Conservation (phyloP, 2,113 vertebrate species). For the Cephalopholis sonnerati region DNA sequence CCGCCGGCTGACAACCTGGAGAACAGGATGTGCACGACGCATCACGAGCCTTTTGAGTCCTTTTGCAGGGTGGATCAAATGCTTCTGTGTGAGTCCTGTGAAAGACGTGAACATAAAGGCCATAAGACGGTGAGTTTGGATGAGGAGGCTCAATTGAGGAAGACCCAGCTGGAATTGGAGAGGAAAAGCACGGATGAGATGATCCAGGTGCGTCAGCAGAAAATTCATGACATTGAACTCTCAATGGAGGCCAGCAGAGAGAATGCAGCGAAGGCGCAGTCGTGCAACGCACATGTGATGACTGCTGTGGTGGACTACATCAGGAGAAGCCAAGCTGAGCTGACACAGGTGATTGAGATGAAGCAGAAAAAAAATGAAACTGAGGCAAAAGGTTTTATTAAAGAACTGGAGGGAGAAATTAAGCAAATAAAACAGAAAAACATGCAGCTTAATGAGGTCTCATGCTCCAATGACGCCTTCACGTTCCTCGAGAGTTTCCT, state of each 20-base stretch:
- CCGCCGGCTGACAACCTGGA: constrained; percentile 54
- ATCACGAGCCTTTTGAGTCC: constrained; percentile 44
- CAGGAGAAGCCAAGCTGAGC: constrained; percentile 56
- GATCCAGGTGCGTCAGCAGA: constrained; percentile 43
- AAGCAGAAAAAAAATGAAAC: constrained; percentile 43
- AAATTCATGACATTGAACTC: constrained; percentile 41
- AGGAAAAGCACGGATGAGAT: constrained; percentile 7
- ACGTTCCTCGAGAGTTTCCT: constrained; percentile 36
- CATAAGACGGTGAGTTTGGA: constrained; percentile 46
- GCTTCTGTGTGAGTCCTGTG: constrained; percentile 53
- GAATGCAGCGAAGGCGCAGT: constrained; percentile 19
- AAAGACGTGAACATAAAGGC: constrained; percentile 27
- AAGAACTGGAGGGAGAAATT: constrained; percentile 63
- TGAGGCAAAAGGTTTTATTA: constrained; percentile 35
- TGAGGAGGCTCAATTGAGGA: constrained; percentile 47
- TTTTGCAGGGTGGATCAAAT: constrained; percentile 53
- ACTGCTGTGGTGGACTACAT: constrained; percentile 47
- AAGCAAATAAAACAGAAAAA: constrained; percentile 44
- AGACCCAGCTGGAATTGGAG: neutral
- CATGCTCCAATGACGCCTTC: constrained; percentile 20
- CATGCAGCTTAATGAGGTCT: constrained; percentile 32
- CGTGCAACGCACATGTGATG: constrained; percentile 31
- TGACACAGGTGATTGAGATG: constrained; percentile 35
- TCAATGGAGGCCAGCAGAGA: constrained; percentile 15
- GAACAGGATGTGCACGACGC: constrained; percentile 57